A percentile compares a stretch with the other conserved stretches of the same genome.
Evolutionary conservation across 1,140 invertebrate species (phyloP).

Genomic region (Leptonema lineaticorne): DNA sequence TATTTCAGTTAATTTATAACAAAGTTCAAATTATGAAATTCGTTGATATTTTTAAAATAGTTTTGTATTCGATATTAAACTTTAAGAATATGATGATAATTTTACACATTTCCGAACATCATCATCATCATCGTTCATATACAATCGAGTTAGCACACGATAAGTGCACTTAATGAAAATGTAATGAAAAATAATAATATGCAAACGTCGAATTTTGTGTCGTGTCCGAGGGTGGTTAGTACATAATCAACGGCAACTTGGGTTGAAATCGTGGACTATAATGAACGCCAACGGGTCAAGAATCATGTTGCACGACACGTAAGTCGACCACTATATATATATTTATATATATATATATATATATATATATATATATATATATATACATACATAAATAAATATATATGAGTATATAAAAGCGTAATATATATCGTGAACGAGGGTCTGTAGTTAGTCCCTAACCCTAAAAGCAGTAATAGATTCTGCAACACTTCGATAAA

Average conservation of each 20-base stretch:
- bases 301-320: conserved; percentile 30
- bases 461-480: conserved; percentile 30
- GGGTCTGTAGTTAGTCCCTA: background rate
- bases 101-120: too few species aligned
- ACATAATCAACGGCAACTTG: conserved; percentile 27
- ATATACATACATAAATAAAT: too few species aligned
- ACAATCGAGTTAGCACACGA: too few species aligned
- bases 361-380: background rate
- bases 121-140: too few species aligned
- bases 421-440: background rate
- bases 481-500: conserved; percentile 37
- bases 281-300: conserved; percentile 25
- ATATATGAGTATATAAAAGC: background rate
- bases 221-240: conserved; percentile 32
- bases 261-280: conserved; percentile 20
- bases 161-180: too few species aligned
- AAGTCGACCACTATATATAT: conserved; percentile 1
- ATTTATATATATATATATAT: background rate
- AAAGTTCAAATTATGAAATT: too few species aligned
- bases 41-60: too few species aligned
- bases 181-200: too few species aligned
- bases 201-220: too few species aligned
- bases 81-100: too few species aligned
- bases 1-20: too few species aligned
- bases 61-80: too few species aligned